Conservation (phyloP, 2,888 invertebrate genomes). For the Amiota communis region DNA sequence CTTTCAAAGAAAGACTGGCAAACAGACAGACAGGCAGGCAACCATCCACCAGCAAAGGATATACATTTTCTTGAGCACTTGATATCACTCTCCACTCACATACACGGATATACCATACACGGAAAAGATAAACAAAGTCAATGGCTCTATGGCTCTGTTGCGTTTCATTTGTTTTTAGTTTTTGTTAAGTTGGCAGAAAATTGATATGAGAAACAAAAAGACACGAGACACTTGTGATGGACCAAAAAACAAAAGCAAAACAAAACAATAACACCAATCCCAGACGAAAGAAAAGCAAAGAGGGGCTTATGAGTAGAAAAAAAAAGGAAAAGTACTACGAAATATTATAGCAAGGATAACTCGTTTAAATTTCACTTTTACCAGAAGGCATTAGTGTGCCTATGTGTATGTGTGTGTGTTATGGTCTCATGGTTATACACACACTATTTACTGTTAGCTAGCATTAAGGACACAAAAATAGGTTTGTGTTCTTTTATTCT, state of each 20-base stretch:
- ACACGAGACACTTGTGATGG: not conserved
- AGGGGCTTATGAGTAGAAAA: not conserved
- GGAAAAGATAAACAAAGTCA: not conserved
- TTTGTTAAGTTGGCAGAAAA: conserved; percentile 33
- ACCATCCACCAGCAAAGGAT: not conserved
- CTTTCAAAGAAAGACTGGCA: not conserved
- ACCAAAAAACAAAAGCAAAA: not conserved
- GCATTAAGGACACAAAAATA: not conserved
- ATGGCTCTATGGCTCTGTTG: conserved; percentile 11
- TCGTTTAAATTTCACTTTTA: conserved; percentile 34
- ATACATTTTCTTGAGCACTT: not conserved
- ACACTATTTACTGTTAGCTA: not conserved
- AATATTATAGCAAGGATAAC: conserved; percentile 22
- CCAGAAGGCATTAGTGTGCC: conserved; percentile 9
- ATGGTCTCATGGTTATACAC: not conserved
- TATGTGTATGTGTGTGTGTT: not conserved
- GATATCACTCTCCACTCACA: not conserved
- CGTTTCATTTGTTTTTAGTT: conserved; percentile 33
- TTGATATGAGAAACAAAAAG: conserved; percentile 2
- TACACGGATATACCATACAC: not conserved
- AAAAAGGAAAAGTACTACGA: not conserved
- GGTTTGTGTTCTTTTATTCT: not conserved
- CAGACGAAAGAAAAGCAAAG: not conserved
- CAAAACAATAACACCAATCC: not conserved
- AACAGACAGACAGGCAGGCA: not conserved